Evolutionary conservation across 1,140 invertebrate genomes (phyloP).

Genomic region (Odontomachus brunneus): DNA sequence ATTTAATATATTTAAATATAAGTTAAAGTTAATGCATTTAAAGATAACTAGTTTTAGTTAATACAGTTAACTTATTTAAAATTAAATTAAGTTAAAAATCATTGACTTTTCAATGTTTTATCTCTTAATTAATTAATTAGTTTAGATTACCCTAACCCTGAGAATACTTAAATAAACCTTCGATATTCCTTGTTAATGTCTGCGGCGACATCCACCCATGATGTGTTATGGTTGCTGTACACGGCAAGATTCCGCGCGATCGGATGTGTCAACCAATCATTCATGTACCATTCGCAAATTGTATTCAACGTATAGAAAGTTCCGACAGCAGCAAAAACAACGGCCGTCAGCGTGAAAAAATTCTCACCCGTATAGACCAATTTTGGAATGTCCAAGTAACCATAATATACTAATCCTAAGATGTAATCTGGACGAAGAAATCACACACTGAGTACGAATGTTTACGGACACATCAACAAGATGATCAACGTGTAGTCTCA

Average conservation of each 20-base stretch:
- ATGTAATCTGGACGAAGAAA: conserved; percentile 86
- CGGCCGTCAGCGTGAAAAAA: conserved; percentile 81
- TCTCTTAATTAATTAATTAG: too few relatives aligned
- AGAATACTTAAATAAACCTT: conserved; percentile 84
- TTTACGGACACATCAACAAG: background rate
- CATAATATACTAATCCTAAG: conserved; percentile 85
- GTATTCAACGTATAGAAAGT: conserved; percentile 81
- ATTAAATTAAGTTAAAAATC: too few relatives aligned
- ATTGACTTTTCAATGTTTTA: too few relatives aligned
- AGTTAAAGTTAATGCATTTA: too few relatives aligned
- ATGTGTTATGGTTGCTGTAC: conserved; percentile 87
- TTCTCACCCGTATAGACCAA: conserved; percentile 79
- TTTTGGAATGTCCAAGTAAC: conserved; percentile 83
- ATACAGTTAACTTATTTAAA: too few relatives aligned
- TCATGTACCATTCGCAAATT: conserved; percentile 88
- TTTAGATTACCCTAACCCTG: too few relatives aligned
- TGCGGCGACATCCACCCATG: conserved; percentile 89
- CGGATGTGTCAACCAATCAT: conserved; percentile 91
- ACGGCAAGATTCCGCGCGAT: conserved; percentile 88
- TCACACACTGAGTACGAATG: background rate
- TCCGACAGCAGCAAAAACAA: conserved; percentile 79
- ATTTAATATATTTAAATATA: too few relatives aligned
- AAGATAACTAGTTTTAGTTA: too few relatives aligned
- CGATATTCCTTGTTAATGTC: conserved; percentile 93
- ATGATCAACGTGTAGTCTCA: background rate